phyloP scores from a whole-genome alignment of 2,797 vertebrate genomes.

The Gadopsis bispinosus region DNA sequence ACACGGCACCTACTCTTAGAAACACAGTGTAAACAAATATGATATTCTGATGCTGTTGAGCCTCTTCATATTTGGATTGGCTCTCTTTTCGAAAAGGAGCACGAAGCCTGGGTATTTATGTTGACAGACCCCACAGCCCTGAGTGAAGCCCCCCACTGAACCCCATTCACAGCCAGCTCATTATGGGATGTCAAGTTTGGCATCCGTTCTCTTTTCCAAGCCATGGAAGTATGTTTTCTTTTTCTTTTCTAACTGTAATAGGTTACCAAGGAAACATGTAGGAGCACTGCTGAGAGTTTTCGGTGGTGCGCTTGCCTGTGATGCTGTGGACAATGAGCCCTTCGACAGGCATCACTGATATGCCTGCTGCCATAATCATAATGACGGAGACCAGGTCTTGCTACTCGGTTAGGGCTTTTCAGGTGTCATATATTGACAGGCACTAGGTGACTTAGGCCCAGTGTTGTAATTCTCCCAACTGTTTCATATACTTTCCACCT shows the following conservation, averaged over 20 bases:
- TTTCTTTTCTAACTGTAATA: constrained; percentile 40
- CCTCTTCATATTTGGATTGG: constrained; percentile 41
- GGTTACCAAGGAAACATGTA: constrained; percentile 78
- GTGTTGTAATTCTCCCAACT: constrained; percentile 25
- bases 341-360: constrained; percentile 46
- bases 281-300: constrained; percentile 54
- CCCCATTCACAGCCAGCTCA: constrained; percentile 71
- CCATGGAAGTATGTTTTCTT: constrained; percentile 33
- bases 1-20: constrained; percentile 27
- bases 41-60: constrained; percentile 49
- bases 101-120: constrained; percentile 66
- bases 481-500: constrained; percentile 45
- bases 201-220: constrained; percentile 52
- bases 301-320: constrained; percentile 49
- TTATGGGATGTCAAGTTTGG: constrained; percentile 78
- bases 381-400: constrained; percentile 51
- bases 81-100: constrained; percentile 53
- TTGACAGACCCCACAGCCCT: constrained; percentile 58
- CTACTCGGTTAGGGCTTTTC: constrained; percentile 25
- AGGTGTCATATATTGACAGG: constrained; percentile 47
- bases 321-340: constrained; percentile 61
- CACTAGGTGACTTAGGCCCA: constrained; percentile 16
- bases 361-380: constrained; percentile 59
- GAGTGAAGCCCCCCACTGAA: constrained; percentile 59
- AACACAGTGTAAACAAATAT: constrained; percentile 31